Evolutionary conservation across 2,888 invertebrate species (phyloP).

Genomic region (Myopa tessellatipennis): DNA sequence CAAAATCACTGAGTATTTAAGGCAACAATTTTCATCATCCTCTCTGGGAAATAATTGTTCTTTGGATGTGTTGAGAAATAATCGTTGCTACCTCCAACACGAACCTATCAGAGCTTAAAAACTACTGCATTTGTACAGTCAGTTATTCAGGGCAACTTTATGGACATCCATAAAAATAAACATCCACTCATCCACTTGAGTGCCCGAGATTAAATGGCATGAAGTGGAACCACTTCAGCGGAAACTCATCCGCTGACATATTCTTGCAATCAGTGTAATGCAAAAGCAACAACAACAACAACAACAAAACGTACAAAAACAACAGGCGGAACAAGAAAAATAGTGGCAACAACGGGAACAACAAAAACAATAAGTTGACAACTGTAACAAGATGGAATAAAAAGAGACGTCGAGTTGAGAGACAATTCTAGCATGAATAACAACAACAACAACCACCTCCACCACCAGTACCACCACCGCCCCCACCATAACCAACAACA

Average conservation of each 20-base stretch:
- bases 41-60: no score
- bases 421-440: neutral
- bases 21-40: no score
- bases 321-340: neutral
- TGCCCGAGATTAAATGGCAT: conserved; percentile 51
- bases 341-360: neutral
- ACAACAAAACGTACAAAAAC: neutral
- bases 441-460: conserved; percentile 23
- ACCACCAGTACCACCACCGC: no score
- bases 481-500: neutral
- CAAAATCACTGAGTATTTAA: no score
- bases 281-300: conserved; percentile 41
- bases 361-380: conserved; percentile 25
- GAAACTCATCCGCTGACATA: conserved; percentile 37
- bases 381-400: neutral
- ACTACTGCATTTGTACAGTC: no score
- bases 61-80: no score
- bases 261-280: conserved; percentile 48
- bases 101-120: no score
- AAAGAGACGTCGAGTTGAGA: neutral
- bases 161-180: conserved; percentile 44
- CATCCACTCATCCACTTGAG: conserved; percentile 44
- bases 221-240: conserved; percentile 54
- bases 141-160: conserved; percentile 35
- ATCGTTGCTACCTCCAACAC: no score